Base-by-base conservation (phyloP, 2,113 vertebrate genomes). In the Heterocephalus glaber region DNA sequence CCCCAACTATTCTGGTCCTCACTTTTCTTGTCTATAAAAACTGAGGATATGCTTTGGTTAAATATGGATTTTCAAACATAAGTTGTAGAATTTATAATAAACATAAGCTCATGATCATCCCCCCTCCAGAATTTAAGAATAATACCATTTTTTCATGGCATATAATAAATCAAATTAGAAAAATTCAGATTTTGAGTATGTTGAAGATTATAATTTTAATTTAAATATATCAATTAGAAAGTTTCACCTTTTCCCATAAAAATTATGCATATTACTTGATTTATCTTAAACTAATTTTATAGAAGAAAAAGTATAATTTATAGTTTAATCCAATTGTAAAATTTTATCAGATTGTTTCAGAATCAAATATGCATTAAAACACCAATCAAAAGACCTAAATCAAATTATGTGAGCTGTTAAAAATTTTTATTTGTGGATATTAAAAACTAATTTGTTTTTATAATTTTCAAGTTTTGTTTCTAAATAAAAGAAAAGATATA, bases 401-500 rank as follows among this genome's bases (percentile, higher is more conserved):
- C 52, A 41, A 68, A 16, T 76, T 63, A 49, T 61, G 52, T 70
- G 35, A 82, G 16, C 14, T 93, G 1, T 52, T 80, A 93, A 24
- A 38, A 58, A 41, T 88, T 82, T 92, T 74, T 58, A 66, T 92
- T 76, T 82, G 74, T 95, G 44, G 89, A 66, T 65, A 74, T 87
- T 93, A 65, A 89, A 56, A 82, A 56, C 13, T 70, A 68, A n/a
- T 68, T 79, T 92, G 22, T 63, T 86, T 95, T 89, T 76, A 47
- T 82, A 89, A 85, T 87, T 96, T 95, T 76, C 35, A 92, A 72
- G 47, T 65, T 95, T 72, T 91, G 17, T 94, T 91, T 95, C 82
- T 94, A 95, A 91, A 88, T 88, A 56, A 92, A 74, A 80, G 61
- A 56, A 65, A 74, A 86, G 58, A 5, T 83, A 49, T 82, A 70